Conservation (phyloP, 2,797 vertebrate species). For the Gorsachius magnificus region DNA sequence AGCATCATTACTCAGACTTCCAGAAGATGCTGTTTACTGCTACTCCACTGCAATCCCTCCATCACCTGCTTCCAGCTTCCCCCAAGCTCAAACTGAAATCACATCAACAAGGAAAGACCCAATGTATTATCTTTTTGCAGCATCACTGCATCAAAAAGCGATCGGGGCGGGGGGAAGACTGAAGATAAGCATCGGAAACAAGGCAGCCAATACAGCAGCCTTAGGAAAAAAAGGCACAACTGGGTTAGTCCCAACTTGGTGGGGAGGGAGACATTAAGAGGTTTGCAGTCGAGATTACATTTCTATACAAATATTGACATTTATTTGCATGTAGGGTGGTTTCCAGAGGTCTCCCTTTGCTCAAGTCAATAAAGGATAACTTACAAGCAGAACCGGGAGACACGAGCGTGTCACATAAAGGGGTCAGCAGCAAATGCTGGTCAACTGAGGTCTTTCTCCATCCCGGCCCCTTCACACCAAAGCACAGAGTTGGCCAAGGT, state of each 20-base stretch:
- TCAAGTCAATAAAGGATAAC: not conserved
- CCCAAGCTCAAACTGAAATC: not conserved
- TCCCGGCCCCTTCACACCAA: not conserved
- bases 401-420: rapidly evolving
- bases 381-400: not conserved
- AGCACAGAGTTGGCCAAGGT: not conserved
- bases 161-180: not conserved
- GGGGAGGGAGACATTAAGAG: not conserved
- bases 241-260: not conserved
- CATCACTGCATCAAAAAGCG: not conserved
- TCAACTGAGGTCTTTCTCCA: not conserved
- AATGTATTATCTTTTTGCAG: not conserved
- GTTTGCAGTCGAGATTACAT: not conserved
- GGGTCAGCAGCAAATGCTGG: not conserved
- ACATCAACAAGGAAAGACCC: not conserved
- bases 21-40: not conserved
- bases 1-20: not conserved
- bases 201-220: not conserved
- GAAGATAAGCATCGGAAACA: not conserved
- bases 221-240: not conserved
- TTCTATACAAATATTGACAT: not conserved
- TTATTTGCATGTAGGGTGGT: not conserved
- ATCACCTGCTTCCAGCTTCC: not conserved
- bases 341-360: not conserved
- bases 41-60: not conserved